Conservation (phyloP, 2,888 invertebrate genomes). For the Lissocephala sabroskyi region DNA sequence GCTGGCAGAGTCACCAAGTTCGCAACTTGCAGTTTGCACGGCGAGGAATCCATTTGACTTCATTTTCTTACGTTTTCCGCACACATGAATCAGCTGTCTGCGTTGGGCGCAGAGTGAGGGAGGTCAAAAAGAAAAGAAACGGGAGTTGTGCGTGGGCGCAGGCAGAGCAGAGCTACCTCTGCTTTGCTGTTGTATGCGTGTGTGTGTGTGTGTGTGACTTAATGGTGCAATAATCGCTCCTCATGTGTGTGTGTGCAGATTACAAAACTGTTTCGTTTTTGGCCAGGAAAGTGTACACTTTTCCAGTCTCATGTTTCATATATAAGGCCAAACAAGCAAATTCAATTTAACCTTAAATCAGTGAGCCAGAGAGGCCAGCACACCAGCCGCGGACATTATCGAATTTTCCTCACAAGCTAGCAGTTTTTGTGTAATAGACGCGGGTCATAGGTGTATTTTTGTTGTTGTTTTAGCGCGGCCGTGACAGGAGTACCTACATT, state of each 20-base stretch:
- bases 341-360: conserved; percentile 43
- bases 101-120: conserved; percentile 14
- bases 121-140: conserved; percentile 41
- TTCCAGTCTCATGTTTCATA: conserved; percentile 46
- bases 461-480: conserved; percentile 18
- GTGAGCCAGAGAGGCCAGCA: conserved; percentile 9
- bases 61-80: conserved; percentile 30
- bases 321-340: conserved; percentile 19
- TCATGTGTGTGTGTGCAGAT: conserved; percentile 25
- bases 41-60: conserved; percentile 58
- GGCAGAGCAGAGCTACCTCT: conserved; percentile 11
- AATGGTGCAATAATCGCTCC: conserved; percentile 20
- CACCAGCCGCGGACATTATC: conserved; percentile 33
- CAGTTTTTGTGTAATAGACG: conserved; percentile 14
- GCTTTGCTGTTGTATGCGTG: conserved; percentile 3
- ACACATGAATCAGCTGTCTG: conserved; percentile 53
- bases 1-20: conserved; percentile 6
- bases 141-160: conserved; percentile 44
- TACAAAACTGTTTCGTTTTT: conserved; percentile 57
- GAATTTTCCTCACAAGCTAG: conserved; percentile 49
- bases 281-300: conserved; percentile 28
- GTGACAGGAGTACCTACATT: conserved; percentile 45
- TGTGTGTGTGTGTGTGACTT: conserved; percentile 11
- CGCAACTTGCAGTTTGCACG: background rate
- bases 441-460: no score